Base-by-base conservation (phyloP, 2,113 vertebrate genomes). In the Prionailurus viverrinus region DNA sequence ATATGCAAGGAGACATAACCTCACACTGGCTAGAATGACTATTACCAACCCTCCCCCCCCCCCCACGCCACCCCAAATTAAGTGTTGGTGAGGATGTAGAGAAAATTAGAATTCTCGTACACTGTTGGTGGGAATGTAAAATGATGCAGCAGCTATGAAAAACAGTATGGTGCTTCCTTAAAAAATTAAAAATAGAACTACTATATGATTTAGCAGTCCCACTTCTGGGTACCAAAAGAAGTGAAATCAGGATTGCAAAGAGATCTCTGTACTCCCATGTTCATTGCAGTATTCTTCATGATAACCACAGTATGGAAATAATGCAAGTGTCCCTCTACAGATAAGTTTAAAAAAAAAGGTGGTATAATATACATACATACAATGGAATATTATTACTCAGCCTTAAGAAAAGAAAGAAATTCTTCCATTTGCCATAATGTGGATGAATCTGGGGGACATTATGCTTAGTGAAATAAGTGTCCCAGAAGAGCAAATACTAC, bases 1-100 rank as follows among this genome's bases (percentile, higher is more conserved):
- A 63, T 63, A 48, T 19, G n/a, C 48, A 87, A 68, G 27, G 41
- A 63, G 53, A 29, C 48, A 74, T 48, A 23, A 61, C 16, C 31
- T 63, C 33, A 79, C 21, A 58, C 31, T 79, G 73, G 36, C 41
- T 79, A 69, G 63, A 58, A 53, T 39, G 55, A 23, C 25, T 63
- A 48, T 48, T 84, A 19, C 58, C 0, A 55, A 65, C 61, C 45
- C 3, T 18, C 0, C 0, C 19, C 51, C 16, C 55, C n/a, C 4
- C 27, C 0, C 1, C 19, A 51, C 18, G 0, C 53, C 15, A 4
- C 55, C 15, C 19, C 27, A 48, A 73, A 18, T 31, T 18, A 78
- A 71, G 39, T 80, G 48, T 71, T 82, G 39, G 21, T 0, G 5
- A 88, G 71, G 51, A 25, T 63, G 12, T 71, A 12, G 84, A 80